Conservation (phyloP, 2,113 vertebrate genomes). For the Heptranchias perlo region DNA sequence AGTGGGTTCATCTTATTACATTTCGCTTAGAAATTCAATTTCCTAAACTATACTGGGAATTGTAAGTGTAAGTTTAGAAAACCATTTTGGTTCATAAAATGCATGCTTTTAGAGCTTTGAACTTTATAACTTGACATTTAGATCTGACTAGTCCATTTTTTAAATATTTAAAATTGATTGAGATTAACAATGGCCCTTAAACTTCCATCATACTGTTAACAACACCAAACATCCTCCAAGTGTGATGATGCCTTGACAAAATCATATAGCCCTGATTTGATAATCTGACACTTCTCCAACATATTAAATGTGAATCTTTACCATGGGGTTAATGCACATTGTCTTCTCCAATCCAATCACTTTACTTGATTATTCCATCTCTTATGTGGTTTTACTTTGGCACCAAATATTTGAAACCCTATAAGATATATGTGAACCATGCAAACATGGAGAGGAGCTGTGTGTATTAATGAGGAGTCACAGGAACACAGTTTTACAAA, state of each 20-base stretch:
- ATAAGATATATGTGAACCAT: not conserved
- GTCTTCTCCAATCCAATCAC: not conserved
- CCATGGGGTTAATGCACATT: not conserved
- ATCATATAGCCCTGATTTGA: not conserved
- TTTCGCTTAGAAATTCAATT: not conserved
- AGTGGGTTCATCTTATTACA: not conserved
- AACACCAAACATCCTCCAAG: not conserved
- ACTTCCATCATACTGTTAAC: not conserved
- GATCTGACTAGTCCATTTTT: not conserved
- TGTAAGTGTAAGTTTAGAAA: not conserved
- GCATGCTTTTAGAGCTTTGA: not conserved
- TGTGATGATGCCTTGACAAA: not conserved
- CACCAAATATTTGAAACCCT: not conserved
- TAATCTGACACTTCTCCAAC: not conserved
- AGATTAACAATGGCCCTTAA: not conserved
- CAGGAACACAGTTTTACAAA: not conserved
- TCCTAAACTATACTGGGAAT: not conserved
- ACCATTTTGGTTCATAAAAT: constrained; percentile 8
- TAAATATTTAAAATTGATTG: not conserved
- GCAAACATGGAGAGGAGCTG: not conserved
- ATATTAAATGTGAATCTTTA: not conserved
- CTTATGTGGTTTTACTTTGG: not conserved
- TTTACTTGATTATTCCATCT: not conserved
- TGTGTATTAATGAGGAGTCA: not conserved
- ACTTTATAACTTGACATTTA: not conserved